Evolutionary conservation across 2,113 vertebrate genomes (phyloP).

Genomic region (Puma concolor): DNA sequence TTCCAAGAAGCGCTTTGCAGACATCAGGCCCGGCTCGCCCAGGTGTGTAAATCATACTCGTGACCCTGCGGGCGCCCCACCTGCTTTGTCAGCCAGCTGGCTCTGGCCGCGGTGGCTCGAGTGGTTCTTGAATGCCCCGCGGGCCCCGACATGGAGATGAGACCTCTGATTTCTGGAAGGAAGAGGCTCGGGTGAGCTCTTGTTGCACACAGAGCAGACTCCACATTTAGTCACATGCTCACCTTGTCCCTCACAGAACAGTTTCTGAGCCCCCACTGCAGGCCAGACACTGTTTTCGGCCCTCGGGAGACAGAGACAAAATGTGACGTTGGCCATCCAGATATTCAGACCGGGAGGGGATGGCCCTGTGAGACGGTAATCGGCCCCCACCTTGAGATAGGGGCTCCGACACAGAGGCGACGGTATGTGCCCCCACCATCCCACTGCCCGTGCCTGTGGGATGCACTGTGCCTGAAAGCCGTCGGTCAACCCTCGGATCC

Average conservation of each 20-base stretch:
- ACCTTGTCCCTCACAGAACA: background rate
- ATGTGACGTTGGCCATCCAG: background rate
- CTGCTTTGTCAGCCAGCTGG: background rate
- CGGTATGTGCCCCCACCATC: rapidly evolving
- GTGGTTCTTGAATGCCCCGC: background rate
- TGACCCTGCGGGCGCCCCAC: background rate
- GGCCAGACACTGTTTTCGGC: background rate
- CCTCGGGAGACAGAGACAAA: background rate
- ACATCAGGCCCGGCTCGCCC: background rate
- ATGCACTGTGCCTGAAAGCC: background rate
- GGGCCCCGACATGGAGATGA: background rate
- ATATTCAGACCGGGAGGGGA: too few species aligned
- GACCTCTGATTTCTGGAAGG: background rate
- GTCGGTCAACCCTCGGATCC: background rate
- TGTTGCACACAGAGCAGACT: too few species aligned
- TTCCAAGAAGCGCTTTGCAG: constrained; percentile 63
- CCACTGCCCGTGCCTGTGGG: rapidly evolving
- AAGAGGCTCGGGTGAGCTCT: background rate
- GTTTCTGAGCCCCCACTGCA: background rate
- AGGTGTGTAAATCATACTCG: constrained; percentile 16
- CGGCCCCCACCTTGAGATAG: background rate
- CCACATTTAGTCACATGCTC: background rate
- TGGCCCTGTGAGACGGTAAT: rapidly evolving
- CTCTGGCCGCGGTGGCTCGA: background rate
- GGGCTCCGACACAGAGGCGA: background rate